Base-by-base conservation (phyloP, 2,797 vertebrate species). In the Chrosomus eos region DNA sequence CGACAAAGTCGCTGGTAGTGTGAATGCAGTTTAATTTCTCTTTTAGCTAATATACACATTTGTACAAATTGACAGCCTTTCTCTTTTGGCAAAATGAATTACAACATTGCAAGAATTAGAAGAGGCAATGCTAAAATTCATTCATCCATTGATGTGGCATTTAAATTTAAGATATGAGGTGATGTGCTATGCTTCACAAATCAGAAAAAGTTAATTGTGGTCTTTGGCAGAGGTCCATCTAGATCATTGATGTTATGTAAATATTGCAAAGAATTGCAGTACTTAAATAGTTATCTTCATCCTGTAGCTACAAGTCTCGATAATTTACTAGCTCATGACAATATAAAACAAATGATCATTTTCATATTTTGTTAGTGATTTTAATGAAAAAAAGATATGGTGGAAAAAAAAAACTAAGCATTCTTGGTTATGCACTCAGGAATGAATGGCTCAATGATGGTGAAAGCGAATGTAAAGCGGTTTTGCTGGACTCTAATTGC, bases 401-500 rank as follows among this genome's bases (percentile, higher is more conserved):
- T 45, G n/a, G 13, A n/a, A 21, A 75, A 33, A 40, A 45, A 14
- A 19, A 7, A 28, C 14, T n/a, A 21, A 40, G 21, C 31, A 72
- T 73, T 3, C 31, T 64, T 23, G 19, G 55, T 33, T 62, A 33
- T 64, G 21, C 23, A 36, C 7, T 81, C 36, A 23, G 7, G 10
- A 60, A 72, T 33, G 80, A 45, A 16, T 48, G 45, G 18, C 51
- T 33, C 36, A 55, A 19, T 55, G 36, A 71, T 72, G 38, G 28
- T 60, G 26, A 72, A 36, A 71, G n/a, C 0, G 1, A 38, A 45
- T 38, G 45, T 38, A 38, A 72, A 72, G 19, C 19, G 5, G 38
- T 48, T 82, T 81, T 48, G 38, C 68, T 45, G 68, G 68, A 81
- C 14, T 71, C 11, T 13, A 33, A 33, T 33, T 33, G 31, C 31